Base-by-base conservation (phyloP, 2,113 vertebrate genomes). In the Polypterus bichir region DNA sequence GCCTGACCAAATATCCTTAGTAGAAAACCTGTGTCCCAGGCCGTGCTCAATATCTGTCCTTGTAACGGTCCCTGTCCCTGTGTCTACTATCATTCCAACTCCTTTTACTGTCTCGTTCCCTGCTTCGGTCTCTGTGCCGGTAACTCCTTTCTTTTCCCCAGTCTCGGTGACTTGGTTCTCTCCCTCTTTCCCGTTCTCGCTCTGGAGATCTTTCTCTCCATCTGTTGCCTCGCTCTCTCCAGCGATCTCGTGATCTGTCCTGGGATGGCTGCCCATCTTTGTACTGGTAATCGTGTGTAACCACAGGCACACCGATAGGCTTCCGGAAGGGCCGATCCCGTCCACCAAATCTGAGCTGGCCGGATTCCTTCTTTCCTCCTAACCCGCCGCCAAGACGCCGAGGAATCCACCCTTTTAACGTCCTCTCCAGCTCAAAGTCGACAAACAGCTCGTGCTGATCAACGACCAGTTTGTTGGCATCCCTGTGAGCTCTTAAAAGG, bases 311-410 rank as follows among this genome's bases (percentile, higher is more conserved):
- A 66, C 88, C 89, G 27, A 98, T 94, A 48, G 94, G 96, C 59
- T 93, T 97, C 1, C 93, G 85, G 71, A 98, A 98, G 5, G 94
- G 96, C 59, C 96, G 82, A 71, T 98, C 96, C 62, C 92, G 83
- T 4, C 96, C 96, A 9, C 96, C 96, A 0, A 97, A 99, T 6
- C 96, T 83, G 64, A 98, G 77, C 69, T 99, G 96, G 2, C 94
- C 94, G 0, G 94, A 99, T 72, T 98, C 94, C 45, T 98, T 99
- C 64, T 96, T 96, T 4, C 94, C 94, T 3, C 96, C 96, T 27
- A 89, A 87, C 0, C 96, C 96, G 0, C 96, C 94, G 1, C 96
- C 96, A 0, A 96, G 86, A 6, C 96, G 81, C 46, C 96, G 79
- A 0, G 94, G 94, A 45, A 97, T 79, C 96, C 96, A 98, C 1